phyloP scores from a whole-genome alignment of 1,140 invertebrate genomes.

The Cydia amplana region DNA sequence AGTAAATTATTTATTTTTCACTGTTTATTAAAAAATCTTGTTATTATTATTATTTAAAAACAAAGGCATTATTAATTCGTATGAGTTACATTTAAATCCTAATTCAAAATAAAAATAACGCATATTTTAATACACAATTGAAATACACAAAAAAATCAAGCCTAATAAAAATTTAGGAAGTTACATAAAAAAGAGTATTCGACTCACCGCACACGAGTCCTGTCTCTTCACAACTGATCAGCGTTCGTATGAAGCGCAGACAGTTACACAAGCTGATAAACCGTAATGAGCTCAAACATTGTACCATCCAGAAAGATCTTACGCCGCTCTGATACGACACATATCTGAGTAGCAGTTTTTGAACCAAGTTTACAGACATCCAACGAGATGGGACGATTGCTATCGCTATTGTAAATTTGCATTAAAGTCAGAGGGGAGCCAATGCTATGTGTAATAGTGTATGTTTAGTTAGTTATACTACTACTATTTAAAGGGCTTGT shows the following conservation, averaged over 20 bases:
- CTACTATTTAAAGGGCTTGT: too few relatives aligned
- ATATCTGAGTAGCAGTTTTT: neutral
- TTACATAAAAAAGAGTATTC: neutral
- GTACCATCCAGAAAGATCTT: neutral
- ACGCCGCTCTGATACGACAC: neutral
- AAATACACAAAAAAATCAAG: neutral
- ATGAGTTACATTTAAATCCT: neutral
- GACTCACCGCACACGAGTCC: conserved; percentile 18
- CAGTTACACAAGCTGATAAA: conserved; percentile 10
- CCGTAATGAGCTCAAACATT: conserved; percentile 8
- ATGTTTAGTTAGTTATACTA: too few relatives aligned
- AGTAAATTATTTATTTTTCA: neutral
- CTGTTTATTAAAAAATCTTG: neutral
- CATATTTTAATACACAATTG: neutral
- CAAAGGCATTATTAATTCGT: neutral
- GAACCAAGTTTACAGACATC: neutral
- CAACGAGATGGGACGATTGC: neutral
- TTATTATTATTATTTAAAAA: too few relatives aligned
- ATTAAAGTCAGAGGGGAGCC: neutral
- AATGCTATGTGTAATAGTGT: neutral
- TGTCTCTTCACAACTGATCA: conserved; percentile 10
- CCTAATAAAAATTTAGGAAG: neutral
- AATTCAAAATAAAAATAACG: neutral
- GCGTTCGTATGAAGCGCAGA: neutral
- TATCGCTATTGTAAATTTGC: neutral